Evolutionary conservation across 1,140 invertebrate species (phyloP).

Genomic region (Macrosteles quadrilineatus): DNA sequence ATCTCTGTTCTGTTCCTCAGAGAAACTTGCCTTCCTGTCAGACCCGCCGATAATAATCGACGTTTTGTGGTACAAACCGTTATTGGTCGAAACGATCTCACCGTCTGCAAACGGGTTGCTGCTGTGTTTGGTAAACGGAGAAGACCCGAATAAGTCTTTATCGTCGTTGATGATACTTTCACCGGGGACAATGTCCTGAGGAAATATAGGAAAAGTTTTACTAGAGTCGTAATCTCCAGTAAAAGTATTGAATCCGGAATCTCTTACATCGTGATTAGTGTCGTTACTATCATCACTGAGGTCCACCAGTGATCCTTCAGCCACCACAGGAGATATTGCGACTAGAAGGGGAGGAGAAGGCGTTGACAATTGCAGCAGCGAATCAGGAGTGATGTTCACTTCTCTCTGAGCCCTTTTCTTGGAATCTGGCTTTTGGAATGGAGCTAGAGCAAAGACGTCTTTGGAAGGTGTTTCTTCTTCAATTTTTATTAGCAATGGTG

Average conservation of each 20-base stretch:
- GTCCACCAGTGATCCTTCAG: slow-evolving; percentile 36
- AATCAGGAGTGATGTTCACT: slow-evolving; percentile 40
- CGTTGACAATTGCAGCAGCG: slow-evolving; percentile 35
- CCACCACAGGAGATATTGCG: slow-evolving; percentile 33
- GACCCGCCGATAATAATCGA: slow-evolving; percentile 26
- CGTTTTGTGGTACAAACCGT: slow-evolving; percentile 27
- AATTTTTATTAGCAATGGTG: slow-evolving; percentile 46
- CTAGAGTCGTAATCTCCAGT: slow-evolving; percentile 17
- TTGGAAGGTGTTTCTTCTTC: slow-evolving; percentile 40
- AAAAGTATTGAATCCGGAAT: slow-evolving; percentile 25
- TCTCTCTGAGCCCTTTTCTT: slow-evolving; percentile 43
- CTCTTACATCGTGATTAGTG: not conserved
- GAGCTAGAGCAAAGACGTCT: slow-evolving; percentile 75
- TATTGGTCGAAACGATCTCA: slow-evolving; percentile 20
- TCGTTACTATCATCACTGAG: slow-evolving; percentile 27
- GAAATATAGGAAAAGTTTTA: slow-evolving; percentile 15
- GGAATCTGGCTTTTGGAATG: slow-evolving; percentile 61
- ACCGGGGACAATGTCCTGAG: not conserved
- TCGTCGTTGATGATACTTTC: slow-evolving; percentile 26
- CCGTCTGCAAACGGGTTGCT: slow-evolving; percentile 26
- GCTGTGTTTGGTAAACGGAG: slow-evolving; percentile 50
- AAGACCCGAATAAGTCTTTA: slow-evolving; percentile 59
- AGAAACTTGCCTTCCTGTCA: slow-evolving; percentile 36
- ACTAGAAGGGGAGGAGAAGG: slow-evolving; percentile 30
- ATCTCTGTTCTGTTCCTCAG: slow-evolving; percentile 37